Evolutionary conservation across 1,140 invertebrate species (phyloP), one percentile per base, ranked within the genome.

Genomic region (Steinernema khuongi): DNA sequence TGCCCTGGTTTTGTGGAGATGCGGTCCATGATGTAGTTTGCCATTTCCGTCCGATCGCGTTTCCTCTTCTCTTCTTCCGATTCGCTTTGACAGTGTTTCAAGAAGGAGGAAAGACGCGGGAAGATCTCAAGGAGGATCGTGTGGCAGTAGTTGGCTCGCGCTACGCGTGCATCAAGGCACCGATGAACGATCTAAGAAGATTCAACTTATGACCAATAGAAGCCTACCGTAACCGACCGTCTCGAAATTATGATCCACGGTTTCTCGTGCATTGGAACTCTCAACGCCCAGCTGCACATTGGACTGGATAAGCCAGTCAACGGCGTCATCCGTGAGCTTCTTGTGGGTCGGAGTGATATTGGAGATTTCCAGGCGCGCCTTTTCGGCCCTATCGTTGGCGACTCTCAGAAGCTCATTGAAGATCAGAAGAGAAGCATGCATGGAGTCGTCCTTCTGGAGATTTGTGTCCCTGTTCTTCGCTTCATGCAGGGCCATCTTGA

Each of bases 331-430:
- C 69, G 71, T n/a, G 44, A 68, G 19, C 70, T 73, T 17, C 69
- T 33, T 67, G 70, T 44, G 31, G 4, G 33, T 78, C 29, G 76
- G 31, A 22, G 41, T 19, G 44, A 73, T 29, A 28, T 43, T 22
- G 4, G 76, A 32, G 1, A 74, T 80, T 68, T 86, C 84, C 1
- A 94, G 84, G 77, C 93, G 92, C 74, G 77, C 78, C 77, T 88
- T 86, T 82, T 89, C 96, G 90, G 94, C 95, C 66, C 90, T 89
- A 1, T 92, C 89, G 87, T 97, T 96, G 66, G 93, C 92, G 83
- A 93, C 95, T 75, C 95, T 87, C 1, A 99, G 87, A 0, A 99
- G 87, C 86, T 99, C 96, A 88, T 97, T 97, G 0, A 97, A 87
- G 17, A 98, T 92, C 17, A 99, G 88, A 0, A 99, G 87, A 0